Percentiles rank a stretch among this genome's conserved stretches.
Evolutionary conservation across 2,113 vertebrate species (phyloP).

Genomic region (Vicugna pacos): DNA sequence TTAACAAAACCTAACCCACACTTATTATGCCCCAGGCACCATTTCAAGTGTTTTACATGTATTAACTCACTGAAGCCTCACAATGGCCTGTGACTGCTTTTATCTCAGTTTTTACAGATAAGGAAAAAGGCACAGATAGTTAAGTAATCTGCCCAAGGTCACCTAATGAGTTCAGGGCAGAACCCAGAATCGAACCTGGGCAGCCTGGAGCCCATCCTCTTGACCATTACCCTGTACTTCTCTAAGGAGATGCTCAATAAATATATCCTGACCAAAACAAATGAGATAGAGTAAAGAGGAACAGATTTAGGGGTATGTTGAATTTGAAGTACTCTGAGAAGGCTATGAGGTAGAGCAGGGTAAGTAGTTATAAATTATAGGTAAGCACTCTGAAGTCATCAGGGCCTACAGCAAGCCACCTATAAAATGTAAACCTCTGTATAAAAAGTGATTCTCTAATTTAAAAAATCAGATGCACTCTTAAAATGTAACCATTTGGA

Average conservation of each 20-base stretch:
- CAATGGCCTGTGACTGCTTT: background rate
- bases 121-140: background rate
- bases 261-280: constrained; percentile 43
- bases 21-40: background rate
- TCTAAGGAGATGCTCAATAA: background rate
- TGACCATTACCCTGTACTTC: background rate
- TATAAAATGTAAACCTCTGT: background rate
- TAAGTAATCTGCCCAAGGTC: background rate
- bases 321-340: background rate
- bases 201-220: background rate
- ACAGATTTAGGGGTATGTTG: background rate
- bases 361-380: background rate
- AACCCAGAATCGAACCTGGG: background rate
- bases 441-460: background rate
- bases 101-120: constrained; percentile 15
- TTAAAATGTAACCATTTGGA: background rate
- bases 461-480: background rate
- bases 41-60: background rate
- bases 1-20: background rate
- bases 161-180: background rate
- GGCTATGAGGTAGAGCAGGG: background rate
- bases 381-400: background rate
- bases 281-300: background rate
- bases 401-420: background rate
- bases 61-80: background rate